These are phyloP conservation scores for Saiga tatarica DNA, from an alignment of 2,113 vertebrate species.

Conservation along the genomic window DNA sequence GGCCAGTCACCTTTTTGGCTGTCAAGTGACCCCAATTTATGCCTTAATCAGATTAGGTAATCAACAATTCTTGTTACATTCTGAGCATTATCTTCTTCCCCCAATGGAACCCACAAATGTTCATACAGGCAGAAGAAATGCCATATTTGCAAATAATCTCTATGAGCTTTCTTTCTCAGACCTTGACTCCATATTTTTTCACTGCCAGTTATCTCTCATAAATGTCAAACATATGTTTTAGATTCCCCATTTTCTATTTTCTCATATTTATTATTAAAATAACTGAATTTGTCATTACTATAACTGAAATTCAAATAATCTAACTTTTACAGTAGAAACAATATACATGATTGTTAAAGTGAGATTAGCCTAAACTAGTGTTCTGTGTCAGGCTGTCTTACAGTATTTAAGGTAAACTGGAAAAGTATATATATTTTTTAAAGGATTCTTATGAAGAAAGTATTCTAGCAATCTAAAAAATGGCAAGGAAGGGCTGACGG, in stretches of 20 bases:
- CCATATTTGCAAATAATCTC: neutral
- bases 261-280: neutral
- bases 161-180: neutral
- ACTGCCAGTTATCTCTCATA: neutral
- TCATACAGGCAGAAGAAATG: neutral
- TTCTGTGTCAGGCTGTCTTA: neutral
- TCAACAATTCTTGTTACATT: neutral
- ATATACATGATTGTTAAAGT: neutral
- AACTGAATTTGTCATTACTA: neutral
- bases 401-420: neutral
- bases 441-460: neutral
- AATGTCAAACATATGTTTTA: neutral
- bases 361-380: neutral
- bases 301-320: neutral
- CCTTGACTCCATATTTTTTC: neutral
- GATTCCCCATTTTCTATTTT: neutral
- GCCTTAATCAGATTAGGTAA: neutral
- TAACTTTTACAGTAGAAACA: neutral
- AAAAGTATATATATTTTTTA: neutral
- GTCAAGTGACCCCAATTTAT: neutral
- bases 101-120: neutral
- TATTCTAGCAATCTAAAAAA: neutral
- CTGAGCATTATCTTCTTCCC: neutral
- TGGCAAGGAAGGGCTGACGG: neutral
- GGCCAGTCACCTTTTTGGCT: neutral